Evolutionary conservation across 1,140 invertebrate genomes (phyloP), one percentile per base, ranked within the genome.

Genomic region (Dysdera silvatica): DNA sequence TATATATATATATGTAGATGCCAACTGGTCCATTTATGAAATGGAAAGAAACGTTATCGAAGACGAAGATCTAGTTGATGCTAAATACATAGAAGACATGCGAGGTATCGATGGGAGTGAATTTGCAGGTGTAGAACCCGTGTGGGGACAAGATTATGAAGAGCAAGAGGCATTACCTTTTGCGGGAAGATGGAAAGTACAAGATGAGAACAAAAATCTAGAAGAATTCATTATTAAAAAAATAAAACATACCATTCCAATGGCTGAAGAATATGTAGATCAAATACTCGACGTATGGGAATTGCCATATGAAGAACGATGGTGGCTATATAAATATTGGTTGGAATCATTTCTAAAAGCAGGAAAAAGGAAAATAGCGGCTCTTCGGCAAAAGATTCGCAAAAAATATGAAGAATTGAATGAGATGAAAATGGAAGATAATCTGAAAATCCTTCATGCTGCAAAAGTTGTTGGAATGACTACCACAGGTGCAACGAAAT

Each of bases 401-500:
- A 33, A 45, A 33, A 24, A 53, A 28, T 59, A 26, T 10, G 37
- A 43, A 32, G 33, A 52, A 37, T 24, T 58, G 5, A 20, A 32
- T n/a, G 57, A 59, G 40, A 18, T 59, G 14, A 7, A 24, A 14
- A 24, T 31, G 18, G n/a, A 48, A 53, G 20, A 61, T 26, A 48
- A 67, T 52, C 4, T 53, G 4, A 12, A 20, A 33, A 32, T 59
- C 8, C 26, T 45, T 12, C 6, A 4, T 12, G 4, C n/a, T 16
- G 40, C 43, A 35, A 14, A 54, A 12, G 51, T 88, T 16, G 72
- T 90, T 32, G 88, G 85, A 12, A 84, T 89, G 80, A 91, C 88
- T 0, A 90, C 87, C 3, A 86, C 85, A 12, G 84, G 82, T 47
- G 87, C 87, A 1, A 87, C 87, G 5, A 80, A 82, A 51, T 72